Conservation (phyloP, 2,113 vertebrate genomes). For the Cynopterus brachyotis region DNA sequence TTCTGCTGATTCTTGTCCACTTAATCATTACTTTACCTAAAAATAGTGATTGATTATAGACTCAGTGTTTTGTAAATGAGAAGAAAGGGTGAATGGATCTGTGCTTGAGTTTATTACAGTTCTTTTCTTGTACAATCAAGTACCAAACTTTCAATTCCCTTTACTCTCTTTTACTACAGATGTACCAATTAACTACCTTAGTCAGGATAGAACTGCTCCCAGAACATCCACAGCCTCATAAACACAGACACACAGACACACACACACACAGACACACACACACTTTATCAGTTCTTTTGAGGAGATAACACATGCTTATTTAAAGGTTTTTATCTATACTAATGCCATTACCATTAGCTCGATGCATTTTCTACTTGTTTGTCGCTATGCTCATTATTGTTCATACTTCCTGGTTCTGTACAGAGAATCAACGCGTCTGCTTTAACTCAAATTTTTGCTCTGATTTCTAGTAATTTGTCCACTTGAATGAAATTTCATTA, state of each 20-base stretch:
- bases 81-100: background rate
- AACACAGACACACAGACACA: background rate
- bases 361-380: background rate
- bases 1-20: background rate
- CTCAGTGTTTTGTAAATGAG: background rate
- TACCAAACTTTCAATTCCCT: background rate
- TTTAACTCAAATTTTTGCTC: background rate
- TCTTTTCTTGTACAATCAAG: background rate
- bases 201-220: background rate
- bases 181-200: background rate
- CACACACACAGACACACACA: background rate
- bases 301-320: background rate
- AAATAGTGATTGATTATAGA: constrained; percentile 3
- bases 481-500: background rate
- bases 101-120: background rate
- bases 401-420: background rate
- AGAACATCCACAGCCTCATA: background rate
- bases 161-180: background rate
- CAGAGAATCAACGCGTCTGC: background rate
- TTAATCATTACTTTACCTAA: background rate
- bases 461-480: background rate
- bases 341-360: background rate
- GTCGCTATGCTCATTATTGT: background rate
- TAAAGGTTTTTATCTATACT: background rate
- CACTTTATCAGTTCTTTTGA: background rate